Base-by-base conservation (phyloP, 2,888 invertebrate species). In the Eristalis tenax region DNA sequence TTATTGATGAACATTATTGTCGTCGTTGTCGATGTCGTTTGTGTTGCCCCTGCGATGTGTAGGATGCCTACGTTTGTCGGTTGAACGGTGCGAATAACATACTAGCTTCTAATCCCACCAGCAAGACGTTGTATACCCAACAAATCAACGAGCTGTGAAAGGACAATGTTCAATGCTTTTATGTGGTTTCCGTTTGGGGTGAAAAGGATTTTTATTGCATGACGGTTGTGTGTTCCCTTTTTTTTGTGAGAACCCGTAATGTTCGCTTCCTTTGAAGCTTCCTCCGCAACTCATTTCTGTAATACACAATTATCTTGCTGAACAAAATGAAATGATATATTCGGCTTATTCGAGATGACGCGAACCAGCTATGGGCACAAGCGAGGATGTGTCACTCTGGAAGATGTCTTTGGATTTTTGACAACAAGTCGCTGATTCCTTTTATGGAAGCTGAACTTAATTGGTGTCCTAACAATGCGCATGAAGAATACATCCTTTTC, bases 81-180 rank as follows among this genome's bases (percentile, higher is more conserved):
- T 56, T 73, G 66, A 77, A 22, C 64, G 43, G 68, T 82, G 74
- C 70, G 61, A 82, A 74, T 71, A 82, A 80, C 75, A 75, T 75
- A 70, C 78, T 74, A 65, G 65, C 71, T 74, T 59, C 68, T 69
- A 59, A 82, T 68, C 35, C 64, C 28, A 64, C 70, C 70, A 56
- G 61, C 77, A 63, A 78, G 66, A 66, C 61, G 75, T 66, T 83
- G 77, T 66, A 63, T 35, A 68, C 78, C 74, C 77, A 70, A 43
- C 65, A 75, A 86, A 75, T 79, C 78, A 83, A 86, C 86, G 86
- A 86, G 75, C 86, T 86, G 86, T 86, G 83, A 86, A 86, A 86
- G 83, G 86, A 86, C 83, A 86, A 86, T 83, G 86, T 75, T 86
- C 83, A 75, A 83, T 78, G 86, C 86, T 86, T 86, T 86, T 83